Conservation (phyloP, 37 sponge, comb jelly and placozoan species). For the Crambe crambe region DNA sequence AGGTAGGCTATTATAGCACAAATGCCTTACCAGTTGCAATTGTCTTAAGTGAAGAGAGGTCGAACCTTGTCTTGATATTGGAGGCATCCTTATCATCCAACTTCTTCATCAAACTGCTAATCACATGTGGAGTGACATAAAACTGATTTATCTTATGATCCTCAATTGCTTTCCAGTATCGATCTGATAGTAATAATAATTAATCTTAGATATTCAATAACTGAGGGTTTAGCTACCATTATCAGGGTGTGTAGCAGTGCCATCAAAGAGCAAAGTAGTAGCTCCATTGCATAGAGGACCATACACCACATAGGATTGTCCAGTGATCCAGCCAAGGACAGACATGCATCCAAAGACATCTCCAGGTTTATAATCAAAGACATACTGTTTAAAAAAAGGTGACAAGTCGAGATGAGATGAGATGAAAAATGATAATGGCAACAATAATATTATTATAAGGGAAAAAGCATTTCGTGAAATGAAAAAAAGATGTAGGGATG, state of each 20-base stretch:
- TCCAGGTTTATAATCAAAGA: constrained; percentile 60
- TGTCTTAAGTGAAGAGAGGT: not conserved
- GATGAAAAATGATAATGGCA: too few species aligned
- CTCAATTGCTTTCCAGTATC: not conserved
- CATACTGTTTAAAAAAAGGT: too few species aligned
- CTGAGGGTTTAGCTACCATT: not conserved
- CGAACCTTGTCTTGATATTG: not conserved
- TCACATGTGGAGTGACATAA: not conserved
- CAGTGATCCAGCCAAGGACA: constrained; percentile 72
- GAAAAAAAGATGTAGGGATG: too few species aligned
- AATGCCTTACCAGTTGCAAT: not conserved
- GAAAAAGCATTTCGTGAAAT: too few species aligned
- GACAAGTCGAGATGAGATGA: too few species aligned
- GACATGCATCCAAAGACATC: constrained; percentile 66
- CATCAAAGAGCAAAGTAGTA: constrained; percentile 63
- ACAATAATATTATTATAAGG: too few species aligned
- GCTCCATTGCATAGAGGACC: constrained; percentile 76
- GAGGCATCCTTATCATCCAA: not conserved
- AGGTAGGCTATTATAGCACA: too few species aligned
- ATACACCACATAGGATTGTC: constrained; percentile 64
- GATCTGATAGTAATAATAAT: not conserved
- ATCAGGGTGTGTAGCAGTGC: constrained; percentile 62
- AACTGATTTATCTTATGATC: not conserved
- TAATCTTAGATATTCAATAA: not conserved
- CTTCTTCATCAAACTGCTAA: not conserved